These are phyloP conservation scores for Echeneis naucrates DNA, from an alignment of 2,797 vertebrate species.

Conservation along the genomic window DNA sequence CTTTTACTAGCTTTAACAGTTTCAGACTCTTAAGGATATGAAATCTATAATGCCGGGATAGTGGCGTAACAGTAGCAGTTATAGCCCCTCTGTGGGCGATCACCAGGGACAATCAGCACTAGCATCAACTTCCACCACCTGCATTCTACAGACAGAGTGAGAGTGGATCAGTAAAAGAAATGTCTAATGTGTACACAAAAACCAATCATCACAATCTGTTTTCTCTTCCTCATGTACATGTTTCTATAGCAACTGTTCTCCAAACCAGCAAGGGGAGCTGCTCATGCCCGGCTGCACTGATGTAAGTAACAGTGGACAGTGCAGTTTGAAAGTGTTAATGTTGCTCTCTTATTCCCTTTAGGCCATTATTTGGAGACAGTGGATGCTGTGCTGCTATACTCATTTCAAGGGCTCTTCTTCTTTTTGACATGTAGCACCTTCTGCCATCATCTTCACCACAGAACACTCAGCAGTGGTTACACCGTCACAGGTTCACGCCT, in stretches of 20 bases:
- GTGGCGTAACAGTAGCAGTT: not conserved
- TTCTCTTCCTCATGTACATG: slow-evolving; percentile 53
- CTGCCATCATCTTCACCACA: slow-evolving; percentile 90
- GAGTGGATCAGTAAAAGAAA: not conserved
- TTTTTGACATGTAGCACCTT: slow-evolving; percentile 91
- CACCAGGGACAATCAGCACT: not conserved
- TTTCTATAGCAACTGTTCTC: slow-evolving; percentile 90
- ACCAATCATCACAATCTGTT: slow-evolving; percentile 28
- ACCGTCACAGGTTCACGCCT: slow-evolving; percentile 92
- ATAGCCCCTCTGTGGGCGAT: slow-evolving; percentile 18
- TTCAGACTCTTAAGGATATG: not conserved
- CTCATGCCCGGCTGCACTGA: slow-evolving; percentile 87
- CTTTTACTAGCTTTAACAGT: not conserved
- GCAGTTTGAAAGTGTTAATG: slow-evolving; percentile 67
- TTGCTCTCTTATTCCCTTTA: slow-evolving; percentile 77
- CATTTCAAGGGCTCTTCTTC: slow-evolving; percentile 85
- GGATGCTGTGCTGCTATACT: slow-evolving; percentile 77
- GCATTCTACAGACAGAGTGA: not conserved
- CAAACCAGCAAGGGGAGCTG: slow-evolving; percentile 88
- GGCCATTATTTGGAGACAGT: slow-evolving; percentile 76
- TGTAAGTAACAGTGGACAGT: slow-evolving; percentile 86
- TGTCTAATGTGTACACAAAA: slow-evolving; percentile 7
- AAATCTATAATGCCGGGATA: not conserved
- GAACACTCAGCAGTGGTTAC: slow-evolving; percentile 95
- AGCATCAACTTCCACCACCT: not conserved